Percentiles rank a stretch among this genome's conserved stretches.
Conservation (phyloP, 2,113 vertebrate species). For the Eurypyga helias region DNA sequence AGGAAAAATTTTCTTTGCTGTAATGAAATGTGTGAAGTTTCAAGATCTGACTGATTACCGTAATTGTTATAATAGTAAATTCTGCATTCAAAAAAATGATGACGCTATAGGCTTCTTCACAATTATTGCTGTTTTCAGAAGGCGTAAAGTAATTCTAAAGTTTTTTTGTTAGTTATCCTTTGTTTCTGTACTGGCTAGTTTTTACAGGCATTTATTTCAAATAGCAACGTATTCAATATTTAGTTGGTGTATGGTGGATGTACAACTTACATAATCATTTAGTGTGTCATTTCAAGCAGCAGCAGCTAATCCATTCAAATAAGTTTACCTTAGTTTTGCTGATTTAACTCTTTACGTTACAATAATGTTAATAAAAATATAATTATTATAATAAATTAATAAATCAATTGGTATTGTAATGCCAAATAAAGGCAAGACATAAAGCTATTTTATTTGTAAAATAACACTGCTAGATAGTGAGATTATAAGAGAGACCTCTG, state of each 20-base stretch:
- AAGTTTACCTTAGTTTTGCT: not conserved
- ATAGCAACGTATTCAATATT: not conserved
- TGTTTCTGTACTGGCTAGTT: not conserved
- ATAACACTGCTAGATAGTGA: not conserved
- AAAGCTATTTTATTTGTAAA: not conserved
- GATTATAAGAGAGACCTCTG: not conserved
- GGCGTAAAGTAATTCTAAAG: not conserved
- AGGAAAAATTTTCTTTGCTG: not conserved
- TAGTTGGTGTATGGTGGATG: not conserved
- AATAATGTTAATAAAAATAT: not conserved
- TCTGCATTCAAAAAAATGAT: not conserved
- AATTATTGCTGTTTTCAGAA: not conserved
- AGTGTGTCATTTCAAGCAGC: not conserved
- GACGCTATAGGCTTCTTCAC: not conserved
- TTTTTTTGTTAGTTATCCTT: not conserved
- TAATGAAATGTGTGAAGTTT: not conserved
- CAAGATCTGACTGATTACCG: not conserved
- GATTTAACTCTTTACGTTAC: not conserved
- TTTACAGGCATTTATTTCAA: not conserved
- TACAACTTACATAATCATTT: not conserved
- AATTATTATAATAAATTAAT: not conserved
- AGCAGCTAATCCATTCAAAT: not conserved
- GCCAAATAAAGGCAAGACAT: not conserved
- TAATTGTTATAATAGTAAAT: not conserved
- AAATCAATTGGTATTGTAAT: not conserved